These are phyloP conservation scores for Panthera uncia DNA, from an alignment of 2,113 vertebrate genomes.

Conservation along the genomic window DNA sequence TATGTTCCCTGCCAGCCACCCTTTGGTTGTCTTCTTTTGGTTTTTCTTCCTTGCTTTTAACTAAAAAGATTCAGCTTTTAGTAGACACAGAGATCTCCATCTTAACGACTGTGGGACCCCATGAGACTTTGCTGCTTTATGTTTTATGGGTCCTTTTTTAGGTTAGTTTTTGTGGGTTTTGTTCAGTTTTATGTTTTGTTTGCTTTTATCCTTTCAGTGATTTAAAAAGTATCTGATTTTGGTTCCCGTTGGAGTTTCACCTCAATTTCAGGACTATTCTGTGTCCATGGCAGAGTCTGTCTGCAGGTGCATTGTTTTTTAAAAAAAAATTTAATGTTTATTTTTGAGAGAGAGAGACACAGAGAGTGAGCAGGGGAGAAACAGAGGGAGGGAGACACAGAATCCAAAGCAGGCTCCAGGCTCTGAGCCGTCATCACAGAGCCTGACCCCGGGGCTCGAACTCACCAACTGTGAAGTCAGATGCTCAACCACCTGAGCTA, in stretches of 20 bases:
- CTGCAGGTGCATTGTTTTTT: no score
- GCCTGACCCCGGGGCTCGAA: no score
- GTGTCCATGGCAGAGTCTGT: not conserved
- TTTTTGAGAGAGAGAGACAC: no score
- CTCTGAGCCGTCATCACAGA: no score
- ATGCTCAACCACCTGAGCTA: no score
- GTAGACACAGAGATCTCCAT: not conserved
- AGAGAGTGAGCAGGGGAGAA: no score
- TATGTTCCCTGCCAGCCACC: not conserved
- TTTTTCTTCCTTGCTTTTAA: not conserved
- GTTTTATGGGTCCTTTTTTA: not conserved
- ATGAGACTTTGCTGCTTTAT: not conserved
- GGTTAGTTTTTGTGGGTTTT: not conserved
- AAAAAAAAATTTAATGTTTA: no score
- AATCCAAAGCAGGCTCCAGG: no score
- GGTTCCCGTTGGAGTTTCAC: not conserved
- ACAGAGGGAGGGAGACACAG: no score
- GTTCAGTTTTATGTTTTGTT: not conserved
- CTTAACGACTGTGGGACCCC: not conserved
- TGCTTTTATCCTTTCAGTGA: not conserved
- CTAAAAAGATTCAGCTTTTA: not conserved
- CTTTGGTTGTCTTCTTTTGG: not conserved
- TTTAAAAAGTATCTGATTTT: not conserved
- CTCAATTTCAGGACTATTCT: not conserved
- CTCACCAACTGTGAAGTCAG: no score